Conservation (phyloP, 2,113 vertebrate genomes). For the Poeciliopsis retropinna region DNA sequence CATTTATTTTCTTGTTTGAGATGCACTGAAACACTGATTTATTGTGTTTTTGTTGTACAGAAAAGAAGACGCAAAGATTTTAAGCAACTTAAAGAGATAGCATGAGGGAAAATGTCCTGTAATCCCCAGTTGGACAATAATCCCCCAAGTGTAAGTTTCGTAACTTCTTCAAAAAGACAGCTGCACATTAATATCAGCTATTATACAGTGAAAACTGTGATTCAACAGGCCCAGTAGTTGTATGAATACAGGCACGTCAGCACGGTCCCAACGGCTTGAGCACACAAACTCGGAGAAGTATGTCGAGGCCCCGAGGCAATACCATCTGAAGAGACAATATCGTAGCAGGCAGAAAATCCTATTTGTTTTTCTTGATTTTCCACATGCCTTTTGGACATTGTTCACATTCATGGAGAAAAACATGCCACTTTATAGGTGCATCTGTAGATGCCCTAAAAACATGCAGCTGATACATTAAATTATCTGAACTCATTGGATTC, state of each 20-base stretch:
- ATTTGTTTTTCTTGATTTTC: background rate
- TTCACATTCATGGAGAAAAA: background rate
- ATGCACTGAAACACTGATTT: background rate
- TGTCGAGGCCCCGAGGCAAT: background rate
- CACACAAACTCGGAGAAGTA: background rate
- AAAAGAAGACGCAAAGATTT: too few relatives aligned
- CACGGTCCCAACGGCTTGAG: background rate
- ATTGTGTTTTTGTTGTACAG: too few relatives aligned
- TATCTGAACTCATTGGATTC: too few relatives aligned
- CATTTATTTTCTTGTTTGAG: background rate
- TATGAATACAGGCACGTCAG: background rate
- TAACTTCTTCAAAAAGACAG: background rate
- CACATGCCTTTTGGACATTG: background rate
- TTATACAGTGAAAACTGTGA: background rate
- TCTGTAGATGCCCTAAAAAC: background rate
- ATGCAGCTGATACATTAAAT: background rate
- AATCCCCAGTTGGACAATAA: background rate
- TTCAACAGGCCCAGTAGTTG: background rate
- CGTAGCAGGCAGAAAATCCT: background rate
- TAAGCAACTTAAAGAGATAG: background rate
- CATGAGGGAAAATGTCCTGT: background rate
- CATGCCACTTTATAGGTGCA: background rate
- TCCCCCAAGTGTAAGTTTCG: background rate
- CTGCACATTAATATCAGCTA: background rate
- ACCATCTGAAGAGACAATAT: background rate